Percentiles rank a stretch among this genome's conserved stretches.
Evolutionary conservation across 2,113 vertebrate species (phyloP).

Genomic region (Pelobates fuscus): DNA sequence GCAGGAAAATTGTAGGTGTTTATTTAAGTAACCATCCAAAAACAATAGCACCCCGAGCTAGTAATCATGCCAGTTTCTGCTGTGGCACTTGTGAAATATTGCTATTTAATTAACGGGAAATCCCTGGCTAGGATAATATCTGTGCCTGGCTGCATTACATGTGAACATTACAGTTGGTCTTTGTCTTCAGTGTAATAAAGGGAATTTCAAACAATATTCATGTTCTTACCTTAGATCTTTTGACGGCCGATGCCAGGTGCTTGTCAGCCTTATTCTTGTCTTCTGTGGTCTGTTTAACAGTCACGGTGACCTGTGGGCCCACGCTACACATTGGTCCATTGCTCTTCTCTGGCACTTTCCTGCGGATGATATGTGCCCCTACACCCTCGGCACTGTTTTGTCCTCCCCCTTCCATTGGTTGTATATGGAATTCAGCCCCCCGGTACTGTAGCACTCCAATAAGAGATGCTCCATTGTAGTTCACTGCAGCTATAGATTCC

Average conservation of each 20-base stretch:
- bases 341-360: slow-evolving; percentile 57
- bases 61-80: background rate
- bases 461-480: slow-evolving; percentile 59
- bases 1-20: background rate
- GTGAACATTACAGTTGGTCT: background rate
- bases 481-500: slow-evolving; percentile 63
- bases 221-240: slow-evolving; percentile 65
- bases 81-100: background rate
- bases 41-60: background rate
- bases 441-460: slow-evolving; percentile 65
- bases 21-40: background rate
- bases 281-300: background rate
- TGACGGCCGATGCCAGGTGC: slow-evolving; percentile 21
- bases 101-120: background rate
- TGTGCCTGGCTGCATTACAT: background rate
- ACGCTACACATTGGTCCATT: slow-evolving; percentile 65
- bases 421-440: slow-evolving; percentile 64
- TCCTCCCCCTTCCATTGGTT: slow-evolving; percentile 59
- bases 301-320: slow-evolving; percentile 49
- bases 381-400: slow-evolving; percentile 57
- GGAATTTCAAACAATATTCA: background rate
- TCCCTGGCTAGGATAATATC: background rate
- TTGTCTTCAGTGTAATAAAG: background rate
- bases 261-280: background rate
- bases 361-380: slow-evolving; percentile 62